Evolutionary conservation across 2,888 invertebrate species (phyloP).

Genomic region (Megaustenia siamemsis): DNA sequence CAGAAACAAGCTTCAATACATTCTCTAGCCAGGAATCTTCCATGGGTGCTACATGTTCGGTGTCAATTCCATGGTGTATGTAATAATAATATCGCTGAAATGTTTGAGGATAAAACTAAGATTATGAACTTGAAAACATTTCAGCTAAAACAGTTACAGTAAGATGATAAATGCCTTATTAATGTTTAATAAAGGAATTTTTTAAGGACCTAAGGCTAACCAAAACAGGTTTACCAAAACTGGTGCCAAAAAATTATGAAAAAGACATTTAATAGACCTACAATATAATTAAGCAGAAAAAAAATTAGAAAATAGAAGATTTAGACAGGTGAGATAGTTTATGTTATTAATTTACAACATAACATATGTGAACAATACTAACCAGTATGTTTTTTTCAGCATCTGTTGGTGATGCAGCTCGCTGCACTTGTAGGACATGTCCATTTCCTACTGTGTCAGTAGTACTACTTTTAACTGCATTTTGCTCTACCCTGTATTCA

Average conservation of each 20-base stretch:
- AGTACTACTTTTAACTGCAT: constrained; percentile 64
- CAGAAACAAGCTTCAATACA: constrained; percentile 79
- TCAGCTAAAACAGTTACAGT: too few species aligned
- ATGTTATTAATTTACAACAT: neutral
- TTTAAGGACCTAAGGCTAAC: too few species aligned
- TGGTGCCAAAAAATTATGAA: too few species aligned
- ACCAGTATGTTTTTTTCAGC: constrained; percentile 80
- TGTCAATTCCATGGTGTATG: constrained; percentile 93
- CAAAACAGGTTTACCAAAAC: too few species aligned
- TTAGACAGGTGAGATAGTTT: neutral
- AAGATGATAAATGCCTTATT: too few species aligned
- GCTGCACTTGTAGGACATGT: constrained; percentile 71
- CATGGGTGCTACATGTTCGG: constrained; percentile 91
- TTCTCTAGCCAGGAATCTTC: constrained; percentile 86
- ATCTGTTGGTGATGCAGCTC: constrained; percentile 76
- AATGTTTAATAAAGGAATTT: too few species aligned
- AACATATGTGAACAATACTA: constrained; percentile 46
- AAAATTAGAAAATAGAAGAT: too few species aligned
- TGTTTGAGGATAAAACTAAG: neutral
- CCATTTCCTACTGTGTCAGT: constrained; percentile 69
- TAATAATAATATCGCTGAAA: constrained; percentile 91
- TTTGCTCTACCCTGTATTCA: constrained; percentile 75
- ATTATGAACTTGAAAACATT: too few species aligned
- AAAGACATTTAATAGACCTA: too few species aligned
- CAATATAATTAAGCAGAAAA: too few species aligned